Percentiles rank a stretch among this genome's conserved stretches.
Conservation (phyloP, 2,888 invertebrate genomes). For the Desoria tigrina region DNA sequence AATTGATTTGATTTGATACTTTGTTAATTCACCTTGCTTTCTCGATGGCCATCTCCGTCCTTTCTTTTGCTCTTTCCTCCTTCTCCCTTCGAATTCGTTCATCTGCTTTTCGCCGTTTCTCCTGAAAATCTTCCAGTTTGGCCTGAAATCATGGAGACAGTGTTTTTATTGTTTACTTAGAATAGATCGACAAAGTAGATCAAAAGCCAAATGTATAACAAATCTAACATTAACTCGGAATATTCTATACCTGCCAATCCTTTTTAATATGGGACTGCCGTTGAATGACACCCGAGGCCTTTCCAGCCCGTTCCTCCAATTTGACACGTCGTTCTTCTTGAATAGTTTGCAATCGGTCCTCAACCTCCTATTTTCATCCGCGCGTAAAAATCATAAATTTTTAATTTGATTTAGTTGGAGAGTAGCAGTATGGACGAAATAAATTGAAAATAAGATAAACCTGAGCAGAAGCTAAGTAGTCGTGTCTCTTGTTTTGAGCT, state of each 20-base stretch:
- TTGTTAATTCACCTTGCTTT: slow-evolving; percentile 63
- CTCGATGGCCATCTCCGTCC: slow-evolving; percentile 74
- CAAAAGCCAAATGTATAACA: too few relatives aligned
- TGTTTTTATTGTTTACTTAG: background rate
- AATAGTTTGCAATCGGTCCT: slow-evolving; percentile 66
- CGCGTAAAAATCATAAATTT: too few relatives aligned
- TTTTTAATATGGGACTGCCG: slow-evolving; percentile 80
- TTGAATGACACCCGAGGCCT: slow-evolving; percentile 92
- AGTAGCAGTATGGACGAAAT: too few relatives aligned
- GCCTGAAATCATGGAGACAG: slow-evolving; percentile 35
- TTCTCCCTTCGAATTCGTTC: slow-evolving; percentile 81
- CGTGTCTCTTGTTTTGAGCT: slow-evolving; percentile 89
- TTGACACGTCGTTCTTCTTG: slow-evolving; percentile 82
- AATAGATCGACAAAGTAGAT: background rate
- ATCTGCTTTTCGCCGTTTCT: slow-evolving; percentile 74
- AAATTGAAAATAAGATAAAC: too few relatives aligned
- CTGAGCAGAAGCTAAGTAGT: slow-evolving; percentile 80
- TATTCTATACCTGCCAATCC: slow-evolving; percentile 69
- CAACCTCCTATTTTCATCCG: slow-evolving; percentile 60
- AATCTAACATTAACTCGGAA: too few relatives aligned
- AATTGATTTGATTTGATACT: background rate
- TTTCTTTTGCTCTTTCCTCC: slow-evolving; percentile 72
- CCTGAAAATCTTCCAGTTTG: slow-evolving; percentile 72
- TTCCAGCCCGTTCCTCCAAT: slow-evolving; percentile 89
- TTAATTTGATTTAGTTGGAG: too few relatives aligned